These are phyloP conservation scores for Anoplopoma fimbria DNA, from an alignment of 2,113 vertebrate genomes.

Conservation along the genomic window DNA sequence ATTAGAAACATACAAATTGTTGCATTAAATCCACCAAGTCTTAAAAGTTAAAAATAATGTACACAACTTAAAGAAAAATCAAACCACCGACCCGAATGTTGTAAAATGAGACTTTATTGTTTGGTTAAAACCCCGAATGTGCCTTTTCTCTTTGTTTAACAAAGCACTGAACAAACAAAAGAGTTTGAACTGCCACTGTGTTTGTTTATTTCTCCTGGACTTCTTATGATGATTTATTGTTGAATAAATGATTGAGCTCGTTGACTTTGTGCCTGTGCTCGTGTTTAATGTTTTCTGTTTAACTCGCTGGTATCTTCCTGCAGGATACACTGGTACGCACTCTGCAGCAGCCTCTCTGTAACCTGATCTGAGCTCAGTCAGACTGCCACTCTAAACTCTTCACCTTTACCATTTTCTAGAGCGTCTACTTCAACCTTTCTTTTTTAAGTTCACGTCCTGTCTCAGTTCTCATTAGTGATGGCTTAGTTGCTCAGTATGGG, in stretches of 20 bases:
- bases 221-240: conserved; percentile 46
- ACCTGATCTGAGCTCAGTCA: conserved; percentile 68
- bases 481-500: not conserved
- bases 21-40: conserved; percentile 34
- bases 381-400: conserved; percentile 79
- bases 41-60: conserved; percentile 40
- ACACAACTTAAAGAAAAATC: not conserved
- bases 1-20: conserved; percentile 14
- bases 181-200: not conserved
- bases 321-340: not conserved
- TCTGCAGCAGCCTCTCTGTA: conserved; percentile 57
- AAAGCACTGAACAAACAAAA: conserved; percentile 15
- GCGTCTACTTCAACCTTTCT: conserved; percentile 60
- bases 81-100: conserved; percentile 27
- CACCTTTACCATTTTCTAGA: conserved; percentile 84
- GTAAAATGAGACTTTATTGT: conserved; percentile 25
- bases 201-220: conserved; percentile 16
- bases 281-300: not conserved
- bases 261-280: conserved; percentile 26
- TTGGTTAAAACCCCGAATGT: conserved; percentile 54
- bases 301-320: conserved; percentile 7
- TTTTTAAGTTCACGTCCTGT: not conserved
- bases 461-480: not conserved
- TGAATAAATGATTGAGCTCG: conserved; percentile 69
- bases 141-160: conserved; percentile 29